Base-by-base conservation (phyloP, 1,140 invertebrate species). In the Anadara kagoshimensis region DNA sequence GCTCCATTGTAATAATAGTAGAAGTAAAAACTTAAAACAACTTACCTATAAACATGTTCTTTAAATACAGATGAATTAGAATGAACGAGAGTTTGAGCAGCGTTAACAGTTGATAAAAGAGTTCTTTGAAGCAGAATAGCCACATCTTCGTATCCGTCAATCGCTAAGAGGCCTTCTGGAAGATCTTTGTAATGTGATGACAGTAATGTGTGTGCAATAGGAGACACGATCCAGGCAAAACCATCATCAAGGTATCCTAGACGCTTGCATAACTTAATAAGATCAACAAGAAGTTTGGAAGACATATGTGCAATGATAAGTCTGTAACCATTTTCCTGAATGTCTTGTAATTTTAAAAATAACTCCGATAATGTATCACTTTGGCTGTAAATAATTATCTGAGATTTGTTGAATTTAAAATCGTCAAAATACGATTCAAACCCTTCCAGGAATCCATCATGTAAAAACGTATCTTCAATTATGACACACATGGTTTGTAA, bases 151-250 rank as follows among this genome's bases (percentile, higher is more conserved):
- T 36, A 7, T 36, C 29, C 29, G 7, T 36, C 29, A 3, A 36
- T 36, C 29, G 29, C 29, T 36, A 36, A 36, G 7, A 36, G 2
- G 7, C 29, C 29, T 36, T 3, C 29, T 36, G 29, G 29, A 36
- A 36, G 2, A 36, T 36, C 29, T 2, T 36, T 7, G 29, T 36
- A 7, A 7, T 36, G 29, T 7, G 7, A 36, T 36, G 29, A 36
- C 7, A 36, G 29, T 36, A 36, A 36, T 36, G 29, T 36, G 2
- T 36, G 29, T 36, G 29, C 29, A 36, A 36, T 36, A 3, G 29
- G 29, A 36, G 76, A 76, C 1, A 85, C 59, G 45, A 83, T 77
- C 83, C 83, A 85, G 10, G 81, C 83, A 61, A 75, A 77, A 0
- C 83, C 83, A 22, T 73, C 62, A 16, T 76, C 72, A 54, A 81